Evolutionary conservation across 1,140 invertebrate species (phyloP), one percentile per base, ranked within the genome.

Genomic region (Leptinotarsa undecemlineata): DNA sequence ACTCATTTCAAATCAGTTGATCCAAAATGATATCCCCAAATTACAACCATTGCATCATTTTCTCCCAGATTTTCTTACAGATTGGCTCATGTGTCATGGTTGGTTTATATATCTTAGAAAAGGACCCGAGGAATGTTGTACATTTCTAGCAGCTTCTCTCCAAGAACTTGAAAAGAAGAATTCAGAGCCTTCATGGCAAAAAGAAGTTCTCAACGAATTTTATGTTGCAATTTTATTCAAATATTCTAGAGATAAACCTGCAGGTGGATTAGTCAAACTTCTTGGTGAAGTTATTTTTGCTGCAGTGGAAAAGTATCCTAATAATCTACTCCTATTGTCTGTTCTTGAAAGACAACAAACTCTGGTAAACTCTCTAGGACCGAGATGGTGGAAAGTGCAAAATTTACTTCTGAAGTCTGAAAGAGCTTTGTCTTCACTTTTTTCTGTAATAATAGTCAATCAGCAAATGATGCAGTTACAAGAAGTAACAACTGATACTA

Each of bases 321-420:
- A 89, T 73, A 92, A 92, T 82, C 80, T 89, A 66, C 86, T 85
- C 69, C 78, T 91, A 3, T 82, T 91, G 14, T 78, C 83, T 14
- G 77, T 83, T 42, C 74, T 84, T 63, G 79, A 82, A 6, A 83
- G 84, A 74, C 74, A 80, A 71, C 80, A 83, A 68, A 80, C 64
- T 17, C 21, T 80, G 76, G 81, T 82, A 64, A 82, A 80, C 77
- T 79, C 71, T 67, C 67, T 80, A 8, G 85, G 84, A 3, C 79
- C 79, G 47, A 79, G 79, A 5, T 84, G 81, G 79, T 86, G 85
- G 85, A 84, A 83, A 77, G 69, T 84, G 3, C 77, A 82, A 61
- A 78, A 75, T 63, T 76, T 82, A 51, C 78, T 86, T n/a, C 72
- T 83, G 48, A 80, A 81, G 70, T 81, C 79, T 64, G 81, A 81